Evolutionary conservation across 2,113 vertebrate genomes (phyloP).

Genomic region (Myotis lucifugus): DNA sequence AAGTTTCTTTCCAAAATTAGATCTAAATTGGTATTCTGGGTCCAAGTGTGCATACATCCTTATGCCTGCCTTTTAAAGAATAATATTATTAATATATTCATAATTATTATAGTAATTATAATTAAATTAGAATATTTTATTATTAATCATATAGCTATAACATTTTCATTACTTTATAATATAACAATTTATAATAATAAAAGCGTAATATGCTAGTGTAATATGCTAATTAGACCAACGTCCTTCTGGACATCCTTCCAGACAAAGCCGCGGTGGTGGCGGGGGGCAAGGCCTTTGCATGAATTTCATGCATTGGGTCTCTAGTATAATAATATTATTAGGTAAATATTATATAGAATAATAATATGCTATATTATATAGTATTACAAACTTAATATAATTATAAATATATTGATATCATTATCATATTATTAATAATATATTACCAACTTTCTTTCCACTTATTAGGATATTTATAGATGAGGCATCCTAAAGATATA

Average conservation of each 20-base stretch:
- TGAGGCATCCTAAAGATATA: not conserved
- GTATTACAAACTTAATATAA: not conserved
- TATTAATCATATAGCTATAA: not conserved
- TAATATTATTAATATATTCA: not conserved
- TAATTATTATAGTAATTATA: not conserved
- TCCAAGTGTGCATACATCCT: not conserved
- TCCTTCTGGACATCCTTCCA: too few relatives aligned
- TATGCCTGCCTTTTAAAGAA: not conserved
- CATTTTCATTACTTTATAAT: not conserved
- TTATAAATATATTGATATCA: not conserved
- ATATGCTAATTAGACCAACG: too few relatives aligned
- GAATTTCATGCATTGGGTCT: too few relatives aligned
- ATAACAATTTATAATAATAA: not conserved
- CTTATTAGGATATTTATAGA: not conserved
- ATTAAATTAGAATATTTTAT: not conserved
- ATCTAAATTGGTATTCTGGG: not conserved
- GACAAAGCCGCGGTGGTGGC: too few relatives aligned
- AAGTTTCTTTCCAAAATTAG: not conserved
- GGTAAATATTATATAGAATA: not conserved
- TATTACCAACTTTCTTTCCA: not conserved
- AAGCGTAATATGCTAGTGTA: too few relatives aligned
- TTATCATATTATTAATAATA: not conserved
- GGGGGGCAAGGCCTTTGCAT: too few relatives aligned
- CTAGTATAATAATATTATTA: not conserved
- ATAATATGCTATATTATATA: not conserved